Evolutionary conservation across 1,140 invertebrate species (phyloP).

Genomic region (Batillaria attramentaria): DNA sequence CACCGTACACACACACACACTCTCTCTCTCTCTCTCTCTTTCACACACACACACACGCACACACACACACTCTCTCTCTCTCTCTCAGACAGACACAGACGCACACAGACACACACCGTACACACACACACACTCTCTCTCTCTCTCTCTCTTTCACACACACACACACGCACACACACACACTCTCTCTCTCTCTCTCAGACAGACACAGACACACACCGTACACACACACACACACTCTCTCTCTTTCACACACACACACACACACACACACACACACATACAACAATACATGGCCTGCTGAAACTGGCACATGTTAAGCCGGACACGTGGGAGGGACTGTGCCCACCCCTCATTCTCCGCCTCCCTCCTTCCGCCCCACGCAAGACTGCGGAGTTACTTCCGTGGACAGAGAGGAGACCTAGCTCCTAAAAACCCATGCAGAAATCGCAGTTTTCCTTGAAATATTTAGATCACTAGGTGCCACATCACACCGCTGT

Average conservation of each 20-base stretch:
- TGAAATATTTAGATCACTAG: too few species aligned
- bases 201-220: background rate
- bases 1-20: too few species aligned
- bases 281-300: background rate
- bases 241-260: background rate
- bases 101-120: background rate
- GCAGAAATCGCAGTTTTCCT: too few species aligned
- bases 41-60: background rate
- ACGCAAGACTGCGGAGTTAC: too few species aligned
- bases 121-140: background rate
- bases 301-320: too few species aligned
- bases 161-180: conserved; percentile 12
- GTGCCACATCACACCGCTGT: too few species aligned
- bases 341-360: too few species aligned
- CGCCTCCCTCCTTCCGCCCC: too few species aligned
- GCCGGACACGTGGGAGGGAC: too few species aligned
- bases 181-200: background rate
- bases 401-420: too few species aligned
- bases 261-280: conserved; percentile 16
- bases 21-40: too few species aligned
- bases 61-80: background rate
- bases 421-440: too few species aligned
- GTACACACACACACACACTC: background rate
- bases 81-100: background rate
- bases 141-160: background rate